Base-by-base conservation (phyloP, 1,140 invertebrate genomes). In the Achroia grisella region DNA sequence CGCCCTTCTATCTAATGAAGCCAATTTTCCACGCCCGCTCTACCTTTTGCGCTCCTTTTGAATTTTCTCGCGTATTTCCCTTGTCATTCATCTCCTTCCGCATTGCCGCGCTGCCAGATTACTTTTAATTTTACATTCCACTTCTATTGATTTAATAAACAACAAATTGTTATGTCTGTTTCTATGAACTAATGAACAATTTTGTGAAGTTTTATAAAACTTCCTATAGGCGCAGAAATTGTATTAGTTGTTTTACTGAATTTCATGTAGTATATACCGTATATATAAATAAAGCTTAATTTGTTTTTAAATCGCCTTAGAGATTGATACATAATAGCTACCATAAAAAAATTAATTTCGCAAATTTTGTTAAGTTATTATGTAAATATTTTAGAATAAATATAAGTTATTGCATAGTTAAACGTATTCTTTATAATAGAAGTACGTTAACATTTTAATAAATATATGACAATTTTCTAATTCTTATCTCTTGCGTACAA, bases 31-130 rank as follows among this genome's bases (percentile, higher is more conserved):
- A 45, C 62, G 68, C 62, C 61, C 66, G 65, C 62, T 75, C 63
- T 69, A 77, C 75, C 73, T 76, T 23, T 27, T 73, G 71, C 71
- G 71, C 73, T 82, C 67, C 73, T 80, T 79, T 79, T 72, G 68
- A 79, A 81, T 81, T 82, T 82, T 79, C 71, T 69, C 68, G 56
- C 73, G 70, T 82, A 81, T 81, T 81, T 81, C 76, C 69, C 76
- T 71, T 72, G 69, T 78, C 75, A 81, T 79, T 73, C 74, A 81
- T 82, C 77, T 81, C 73, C 62, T 74, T 80, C 69, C 69, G 51
- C 68, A 58, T 74, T 80, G 76, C 69, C 67, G 65, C 67, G 59
- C 64, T 63, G 56, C 65, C 68, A 81, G 71, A 81, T 81, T 82
- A 73, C 75, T 82, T 74, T 78, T 79, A 64, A 82, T 82, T 82